Evolutionary conservation across 2,113 vertebrate genomes (phyloP).

Genomic region (Daphoenositta chrysoptera): DNA sequence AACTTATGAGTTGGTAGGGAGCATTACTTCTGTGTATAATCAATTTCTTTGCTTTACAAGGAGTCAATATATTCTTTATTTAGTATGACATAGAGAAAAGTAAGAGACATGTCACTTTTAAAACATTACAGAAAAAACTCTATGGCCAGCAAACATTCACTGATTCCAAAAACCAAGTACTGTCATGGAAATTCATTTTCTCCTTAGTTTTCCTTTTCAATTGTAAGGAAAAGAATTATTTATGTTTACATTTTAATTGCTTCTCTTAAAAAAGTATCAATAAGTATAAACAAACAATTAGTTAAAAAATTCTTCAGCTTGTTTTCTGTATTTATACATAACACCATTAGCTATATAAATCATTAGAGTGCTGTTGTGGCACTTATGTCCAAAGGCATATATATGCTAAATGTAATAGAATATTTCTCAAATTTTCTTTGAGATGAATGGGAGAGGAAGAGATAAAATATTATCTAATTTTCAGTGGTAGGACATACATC

Average conservation of each 20-base stretch:
- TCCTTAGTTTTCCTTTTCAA: not conserved
- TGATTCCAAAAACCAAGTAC: not conserved
- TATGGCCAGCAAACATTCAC: not conserved
- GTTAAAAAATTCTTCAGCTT: not conserved
- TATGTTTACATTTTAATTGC: not conserved
- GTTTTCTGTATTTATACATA: not conserved
- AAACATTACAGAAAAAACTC: not conserved
- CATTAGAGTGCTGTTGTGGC: not conserved
- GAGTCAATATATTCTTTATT: not conserved
- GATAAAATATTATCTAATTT: not conserved
- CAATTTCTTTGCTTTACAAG: not conserved
- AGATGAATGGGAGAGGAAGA: not conserved
- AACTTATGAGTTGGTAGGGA: not conserved
- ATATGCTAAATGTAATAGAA: not conserved
- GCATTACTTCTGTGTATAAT: not conserved
- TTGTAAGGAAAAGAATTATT: not conserved
- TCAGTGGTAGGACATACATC: not conserved
- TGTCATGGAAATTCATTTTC: not conserved
- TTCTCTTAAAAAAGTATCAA: not conserved
- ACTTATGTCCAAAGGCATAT: not conserved
- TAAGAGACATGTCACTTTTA: not conserved
- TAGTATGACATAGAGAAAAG: not conserved
- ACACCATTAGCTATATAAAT: not conserved
- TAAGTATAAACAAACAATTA: not conserved
- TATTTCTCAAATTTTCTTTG: not conserved